These are phyloP conservation scores for Arizona elegans DNA, from an alignment of 2,113 vertebrate species.

Conservation along the genomic window DNA sequence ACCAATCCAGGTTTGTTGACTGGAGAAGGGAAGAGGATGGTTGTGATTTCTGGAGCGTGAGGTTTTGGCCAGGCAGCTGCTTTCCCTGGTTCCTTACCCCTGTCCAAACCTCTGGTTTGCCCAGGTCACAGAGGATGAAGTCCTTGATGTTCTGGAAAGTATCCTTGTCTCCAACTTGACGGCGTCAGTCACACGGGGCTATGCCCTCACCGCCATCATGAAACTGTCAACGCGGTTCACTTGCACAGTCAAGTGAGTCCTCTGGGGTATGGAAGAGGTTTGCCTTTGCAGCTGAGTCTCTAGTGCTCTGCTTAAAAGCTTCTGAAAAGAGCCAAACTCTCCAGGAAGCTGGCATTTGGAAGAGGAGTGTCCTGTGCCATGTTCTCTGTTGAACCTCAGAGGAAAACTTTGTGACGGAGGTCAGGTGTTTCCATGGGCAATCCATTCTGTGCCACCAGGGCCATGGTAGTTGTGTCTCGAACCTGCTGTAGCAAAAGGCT, in stretches of 20 bases:
- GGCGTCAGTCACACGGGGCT: constrained; percentile 91
- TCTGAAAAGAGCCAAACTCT: background rate
- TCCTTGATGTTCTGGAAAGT: constrained; percentile 97
- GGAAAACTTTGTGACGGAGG: background rate
- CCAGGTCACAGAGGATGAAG: constrained; percentile 97
- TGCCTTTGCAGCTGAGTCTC: no score
- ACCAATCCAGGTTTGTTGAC: constrained; percentile 86
- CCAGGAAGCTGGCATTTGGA: background rate
- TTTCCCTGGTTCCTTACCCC: background rate
- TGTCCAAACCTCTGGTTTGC: constrained; percentile 12
- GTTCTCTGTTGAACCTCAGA: background rate
- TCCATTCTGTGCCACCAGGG: background rate
- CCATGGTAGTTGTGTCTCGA: background rate
- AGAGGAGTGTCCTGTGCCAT: background rate
- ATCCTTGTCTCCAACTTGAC: constrained; percentile 95
- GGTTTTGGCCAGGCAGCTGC: background rate
- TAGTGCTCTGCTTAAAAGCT: background rate
- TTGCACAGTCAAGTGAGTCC: constrained; percentile 91
- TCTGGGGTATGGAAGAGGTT: background rate
- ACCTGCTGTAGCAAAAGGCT: background rate
- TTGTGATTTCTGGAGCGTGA: no score
- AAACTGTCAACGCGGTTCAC: constrained; percentile 96
- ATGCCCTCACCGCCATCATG: constrained; percentile 96
- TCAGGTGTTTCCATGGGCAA: background rate
- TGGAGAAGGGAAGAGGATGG: background rate